A percentile compares a stretch with the other conserved stretches of the same genome.
These are phyloP conservation scores for Vanacampus margaritifer DNA, from an alignment of 2,113 vertebrate species.

Conservation along the genomic window DNA sequence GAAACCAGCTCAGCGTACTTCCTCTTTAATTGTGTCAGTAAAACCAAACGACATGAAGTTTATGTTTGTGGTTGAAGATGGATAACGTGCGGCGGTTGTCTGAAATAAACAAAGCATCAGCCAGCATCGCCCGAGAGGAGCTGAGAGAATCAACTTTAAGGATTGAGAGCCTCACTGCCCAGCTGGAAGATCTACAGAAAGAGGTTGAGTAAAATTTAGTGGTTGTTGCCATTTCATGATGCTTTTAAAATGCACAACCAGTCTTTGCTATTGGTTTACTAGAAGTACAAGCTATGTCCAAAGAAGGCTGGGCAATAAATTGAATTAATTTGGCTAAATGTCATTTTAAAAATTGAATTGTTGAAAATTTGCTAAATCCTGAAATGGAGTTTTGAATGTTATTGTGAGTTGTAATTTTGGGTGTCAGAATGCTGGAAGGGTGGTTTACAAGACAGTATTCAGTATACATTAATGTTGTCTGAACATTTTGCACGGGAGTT, in stretches of 20 bases:
- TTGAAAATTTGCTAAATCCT: too few relatives aligned
- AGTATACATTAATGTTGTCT: too few relatives aligned
- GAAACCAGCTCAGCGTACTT: slow-evolving; percentile 17
- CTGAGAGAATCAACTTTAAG: slow-evolving; percentile 78
- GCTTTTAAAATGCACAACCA: too few relatives aligned
- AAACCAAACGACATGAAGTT: neutral
- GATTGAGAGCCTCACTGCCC: slow-evolving; percentile 79
- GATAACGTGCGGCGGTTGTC: slow-evolving; percentile 79
- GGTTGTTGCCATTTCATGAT: neutral
- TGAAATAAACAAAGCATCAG: slow-evolving; percentile 80
- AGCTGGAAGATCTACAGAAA: slow-evolving; percentile 81
- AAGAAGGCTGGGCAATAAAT: too few relatives aligned
- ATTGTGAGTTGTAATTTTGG: too few relatives aligned
- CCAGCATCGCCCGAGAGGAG: slow-evolving; percentile 79
- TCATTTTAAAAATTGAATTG: too few relatives aligned
- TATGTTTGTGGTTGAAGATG: slow-evolving; percentile 64
- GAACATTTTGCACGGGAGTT: too few relatives aligned
- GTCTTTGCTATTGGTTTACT: neutral
- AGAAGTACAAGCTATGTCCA: too few relatives aligned
- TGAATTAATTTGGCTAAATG: too few relatives aligned
- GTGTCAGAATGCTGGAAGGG: too few relatives aligned
- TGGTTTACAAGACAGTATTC: too few relatives aligned
- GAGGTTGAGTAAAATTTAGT: slow-evolving; percentile 68
- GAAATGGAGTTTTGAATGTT: too few relatives aligned
- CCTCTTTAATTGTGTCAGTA: slow-evolving; percentile 27